phyloP scores from a whole-genome alignment of 2,888 invertebrate species.

The Drosophila phalerata region DNA sequence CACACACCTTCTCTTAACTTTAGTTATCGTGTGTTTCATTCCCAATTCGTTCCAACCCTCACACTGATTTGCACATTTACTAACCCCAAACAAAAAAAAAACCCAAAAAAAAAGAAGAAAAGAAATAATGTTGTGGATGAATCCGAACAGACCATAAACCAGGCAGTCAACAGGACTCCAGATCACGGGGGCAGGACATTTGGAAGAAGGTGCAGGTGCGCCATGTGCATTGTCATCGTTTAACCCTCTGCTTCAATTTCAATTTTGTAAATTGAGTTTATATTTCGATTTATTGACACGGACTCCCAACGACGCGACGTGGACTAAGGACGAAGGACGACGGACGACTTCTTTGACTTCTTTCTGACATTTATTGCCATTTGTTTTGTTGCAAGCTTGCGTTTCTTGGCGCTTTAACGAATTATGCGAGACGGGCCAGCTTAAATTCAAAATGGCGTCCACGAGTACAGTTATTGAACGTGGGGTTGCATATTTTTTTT shows the following conservation, averaged over 20 bases:
- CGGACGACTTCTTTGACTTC: conserved; percentile 24
- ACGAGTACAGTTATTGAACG: conserved; percentile 24
- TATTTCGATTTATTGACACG: conserved; percentile 81
- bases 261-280: conserved; percentile 81
- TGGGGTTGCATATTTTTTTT: conserved; percentile 6
- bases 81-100: conserved; percentile 46
- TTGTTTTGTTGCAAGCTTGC: conserved; percentile 55
- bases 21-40: conserved; percentile 42
- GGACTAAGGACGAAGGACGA: no score
- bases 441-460: conserved; percentile 51
- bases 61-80: conserved; percentile 50
- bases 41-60: conserved; percentile 52
- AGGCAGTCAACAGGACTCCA: conserved; percentile 10
- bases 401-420: conserved; percentile 69
- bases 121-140: conserved; percentile 6
- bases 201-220: conserved; percentile 50
- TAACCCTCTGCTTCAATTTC: conserved; percentile 80
- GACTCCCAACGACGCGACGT: conserved; percentile 45
- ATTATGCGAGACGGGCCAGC: conserved; percentile 46
- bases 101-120: no score
- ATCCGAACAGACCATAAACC: conserved; percentile 28
- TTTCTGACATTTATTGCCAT: conserved; percentile 79
- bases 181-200: conserved; percentile 25
- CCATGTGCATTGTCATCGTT: conserved; percentile 54
- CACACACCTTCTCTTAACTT: conserved; percentile 71